Percentiles rank a stretch among this genome's conserved stretches.
Conservation (phyloP, 2,113 vertebrate genomes). For the Mastomys coucha region DNA sequence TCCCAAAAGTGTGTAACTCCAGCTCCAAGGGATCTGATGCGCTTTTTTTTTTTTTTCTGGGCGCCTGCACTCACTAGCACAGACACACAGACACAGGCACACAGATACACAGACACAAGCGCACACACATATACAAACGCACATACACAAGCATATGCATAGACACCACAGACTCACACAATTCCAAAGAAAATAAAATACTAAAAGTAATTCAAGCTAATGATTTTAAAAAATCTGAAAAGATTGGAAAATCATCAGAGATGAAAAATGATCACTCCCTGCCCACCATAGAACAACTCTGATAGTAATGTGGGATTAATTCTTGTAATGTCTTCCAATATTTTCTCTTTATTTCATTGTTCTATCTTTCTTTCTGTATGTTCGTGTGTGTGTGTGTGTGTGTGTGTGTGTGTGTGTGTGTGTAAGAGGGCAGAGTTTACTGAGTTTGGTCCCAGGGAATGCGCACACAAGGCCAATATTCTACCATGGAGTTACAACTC, state of each 20-base stretch:
- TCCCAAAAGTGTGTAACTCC: background rate
- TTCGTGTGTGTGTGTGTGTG: background rate
- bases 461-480: background rate
- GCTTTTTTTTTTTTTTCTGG: background rate
- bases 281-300: background rate
- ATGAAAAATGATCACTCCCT: background rate
- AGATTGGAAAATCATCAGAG: background rate
- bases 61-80: too few relatives aligned
- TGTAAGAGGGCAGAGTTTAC: background rate
- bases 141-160: background rate
- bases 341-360: too few relatives aligned
- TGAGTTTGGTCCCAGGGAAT: background rate
- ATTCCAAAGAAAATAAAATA: background rate
- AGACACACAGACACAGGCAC: background rate
- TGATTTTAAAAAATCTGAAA: background rate
- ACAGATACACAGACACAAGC: background rate
- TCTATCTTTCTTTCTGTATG: too few relatives aligned
- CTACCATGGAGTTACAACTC: too few relatives aligned
- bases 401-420: background rate
- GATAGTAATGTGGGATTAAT: background rate
- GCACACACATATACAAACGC: background rate
- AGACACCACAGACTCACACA: background rate
- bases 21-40: background rate
- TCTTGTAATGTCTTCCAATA: background rate
- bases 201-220: background rate